Evolutionary conservation across 2,113 vertebrate genomes (phyloP).

Genomic region (Pygoscelis adeliae): DNA sequence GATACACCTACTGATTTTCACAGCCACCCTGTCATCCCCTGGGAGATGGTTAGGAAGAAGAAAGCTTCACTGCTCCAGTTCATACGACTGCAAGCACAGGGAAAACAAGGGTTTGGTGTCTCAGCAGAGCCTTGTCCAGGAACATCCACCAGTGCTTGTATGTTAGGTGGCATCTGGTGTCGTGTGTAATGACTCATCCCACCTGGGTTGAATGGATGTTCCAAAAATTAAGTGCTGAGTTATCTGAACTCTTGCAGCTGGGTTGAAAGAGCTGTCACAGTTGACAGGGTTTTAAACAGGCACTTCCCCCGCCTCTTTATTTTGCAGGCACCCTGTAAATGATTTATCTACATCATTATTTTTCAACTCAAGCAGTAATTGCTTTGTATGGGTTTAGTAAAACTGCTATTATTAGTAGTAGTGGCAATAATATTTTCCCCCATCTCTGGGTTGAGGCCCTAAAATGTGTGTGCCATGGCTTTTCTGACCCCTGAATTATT

Average conservation of each 20-base stretch:
- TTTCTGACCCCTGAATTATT: not conserved
- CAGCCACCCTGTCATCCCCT: not conserved
- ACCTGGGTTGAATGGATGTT: not conserved
- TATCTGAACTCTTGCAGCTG: not conserved
- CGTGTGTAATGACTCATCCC: not conserved
- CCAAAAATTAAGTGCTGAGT: not conserved
- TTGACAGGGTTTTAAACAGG: not conserved
- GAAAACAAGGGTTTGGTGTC: not conserved
- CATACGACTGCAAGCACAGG: too few species aligned
- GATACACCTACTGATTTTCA: not conserved
- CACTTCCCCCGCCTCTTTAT: not conserved
- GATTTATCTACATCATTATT: not conserved
- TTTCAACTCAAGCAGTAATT: not conserved
- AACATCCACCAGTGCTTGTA: not conserved
- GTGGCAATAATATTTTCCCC: not conserved
- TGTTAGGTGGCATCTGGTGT: not conserved
- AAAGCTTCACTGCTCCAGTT: not conserved
- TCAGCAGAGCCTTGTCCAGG: not conserved
- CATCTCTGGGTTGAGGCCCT: not conserved
- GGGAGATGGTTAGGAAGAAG: not conserved
- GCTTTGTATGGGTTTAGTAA: not conserved
- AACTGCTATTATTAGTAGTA: not conserved
- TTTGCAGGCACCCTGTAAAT: not conserved
- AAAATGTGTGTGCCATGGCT: not conserved
- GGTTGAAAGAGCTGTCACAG: not conserved